Conservation (phyloP, 2,888 invertebrate genomes). For the Metopia argyrocephala region DNA sequence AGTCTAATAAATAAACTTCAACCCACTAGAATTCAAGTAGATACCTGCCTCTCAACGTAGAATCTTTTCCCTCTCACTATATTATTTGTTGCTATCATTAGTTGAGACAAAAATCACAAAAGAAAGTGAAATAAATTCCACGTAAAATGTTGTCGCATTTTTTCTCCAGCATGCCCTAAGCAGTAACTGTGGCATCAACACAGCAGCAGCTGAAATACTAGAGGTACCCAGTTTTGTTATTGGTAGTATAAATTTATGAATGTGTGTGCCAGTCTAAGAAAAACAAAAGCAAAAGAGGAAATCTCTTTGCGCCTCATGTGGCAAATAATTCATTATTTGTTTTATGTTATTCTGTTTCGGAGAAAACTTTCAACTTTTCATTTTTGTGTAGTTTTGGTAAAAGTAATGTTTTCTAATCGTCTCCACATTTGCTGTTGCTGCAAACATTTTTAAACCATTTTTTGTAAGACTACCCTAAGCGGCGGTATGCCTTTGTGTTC, state of each 20-base stretch:
- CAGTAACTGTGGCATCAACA: background rate
- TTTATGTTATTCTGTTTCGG: slow-evolving; percentile 31
- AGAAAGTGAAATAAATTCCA: background rate
- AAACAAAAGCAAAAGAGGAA: background rate
- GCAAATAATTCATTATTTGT: slow-evolving; percentile 55
- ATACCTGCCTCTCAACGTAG: slow-evolving; percentile 18
- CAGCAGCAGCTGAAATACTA: background rate
- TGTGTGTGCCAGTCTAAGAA: background rate
- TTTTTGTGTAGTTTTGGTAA: background rate
- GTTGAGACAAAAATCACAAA: slow-evolving; percentile 40
- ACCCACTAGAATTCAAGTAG: background rate
- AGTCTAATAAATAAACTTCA: slow-evolving; percentile 34
- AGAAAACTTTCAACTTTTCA: slow-evolving; percentile 9
- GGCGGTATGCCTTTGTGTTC: too few relatives aligned
- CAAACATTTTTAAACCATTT: slow-evolving; percentile 15
- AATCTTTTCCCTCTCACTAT: background rate
- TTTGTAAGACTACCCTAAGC: background rate
- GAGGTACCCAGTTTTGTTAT: too few relatives aligned
- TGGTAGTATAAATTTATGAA: too few relatives aligned
- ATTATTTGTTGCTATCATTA: slow-evolving; percentile 29
- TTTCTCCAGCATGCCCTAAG: background rate
- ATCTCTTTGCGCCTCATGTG: slow-evolving; percentile 43
- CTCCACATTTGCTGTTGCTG: slow-evolving; percentile 10
- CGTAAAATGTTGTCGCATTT: background rate
- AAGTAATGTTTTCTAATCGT: background rate